A percentile compares a stretch with the other conserved stretches of the same genome.
Evolutionary conservation across 2,797 vertebrate genomes (phyloP).

Genomic region (Falco berigora): DNA sequence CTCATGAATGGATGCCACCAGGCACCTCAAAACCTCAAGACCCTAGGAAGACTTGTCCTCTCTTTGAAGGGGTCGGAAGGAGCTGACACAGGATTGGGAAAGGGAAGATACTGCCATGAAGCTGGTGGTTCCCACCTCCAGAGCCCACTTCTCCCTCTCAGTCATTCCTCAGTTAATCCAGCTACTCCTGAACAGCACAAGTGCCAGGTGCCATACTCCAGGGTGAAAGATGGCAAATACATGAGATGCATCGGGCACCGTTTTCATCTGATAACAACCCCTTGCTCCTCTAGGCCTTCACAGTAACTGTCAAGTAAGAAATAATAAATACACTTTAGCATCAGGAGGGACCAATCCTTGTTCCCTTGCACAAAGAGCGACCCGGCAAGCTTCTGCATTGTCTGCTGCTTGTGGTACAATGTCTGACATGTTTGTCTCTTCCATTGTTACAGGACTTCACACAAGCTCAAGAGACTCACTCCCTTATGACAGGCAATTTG

Average conservation of each 20-base stretch:
- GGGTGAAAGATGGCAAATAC: background rate
- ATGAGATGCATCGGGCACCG: background rate
- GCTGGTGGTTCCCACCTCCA: background rate
- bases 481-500: background rate
- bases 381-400: background rate
- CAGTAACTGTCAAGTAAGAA: background rate
- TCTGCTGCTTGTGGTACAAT: background rate
- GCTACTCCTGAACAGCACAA: background rate
- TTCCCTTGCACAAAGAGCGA: background rate
- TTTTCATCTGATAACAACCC: background rate
- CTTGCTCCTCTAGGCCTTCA: background rate
- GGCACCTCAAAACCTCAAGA: background rate
- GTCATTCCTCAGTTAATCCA: background rate
- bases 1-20: background rate
- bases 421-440: background rate
- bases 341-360: fast-evolving
- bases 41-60: background rate
- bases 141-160: background rate
- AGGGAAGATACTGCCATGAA: background rate
- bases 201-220: background rate
- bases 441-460: background rate
- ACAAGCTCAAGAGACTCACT: background rate
- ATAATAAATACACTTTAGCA: background rate
- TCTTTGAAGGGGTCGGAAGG: background rate
- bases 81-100: background rate